phyloP scores from a whole-genome alignment of 2,888 invertebrate genomes.

The Lasioglossum malachurum region DNA sequence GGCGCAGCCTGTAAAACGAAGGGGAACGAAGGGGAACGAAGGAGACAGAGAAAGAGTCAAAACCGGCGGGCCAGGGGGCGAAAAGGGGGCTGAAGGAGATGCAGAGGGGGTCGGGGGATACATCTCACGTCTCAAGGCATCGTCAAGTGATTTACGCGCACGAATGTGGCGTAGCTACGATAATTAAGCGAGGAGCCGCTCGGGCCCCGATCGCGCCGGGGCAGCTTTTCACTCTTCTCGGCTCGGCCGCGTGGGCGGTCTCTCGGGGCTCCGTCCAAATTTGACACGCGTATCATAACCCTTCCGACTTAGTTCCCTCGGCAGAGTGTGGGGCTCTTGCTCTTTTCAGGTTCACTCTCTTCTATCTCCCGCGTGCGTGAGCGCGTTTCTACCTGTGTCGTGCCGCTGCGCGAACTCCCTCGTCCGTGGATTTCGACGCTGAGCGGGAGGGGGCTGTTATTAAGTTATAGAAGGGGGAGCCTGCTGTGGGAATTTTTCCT shows the following conservation, averaged over 20 bases:
- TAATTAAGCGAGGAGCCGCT: constrained; percentile 81
- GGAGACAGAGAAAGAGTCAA: constrained; percentile 30
- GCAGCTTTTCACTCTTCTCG: constrained; percentile 60
- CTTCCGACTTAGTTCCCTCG: constrained; percentile 74
- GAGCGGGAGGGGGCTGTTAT: constrained; percentile 51
- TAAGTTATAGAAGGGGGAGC: constrained; percentile 54
- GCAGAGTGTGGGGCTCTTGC: not conserved
- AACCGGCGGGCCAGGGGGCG: constrained; percentile 15
- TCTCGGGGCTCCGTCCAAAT: constrained; percentile 78
- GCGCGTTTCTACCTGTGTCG: constrained; percentile 36
- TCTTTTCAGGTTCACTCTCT: not conserved
- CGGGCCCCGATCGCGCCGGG: constrained; percentile 72
- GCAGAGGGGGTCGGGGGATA: constrained; percentile 39
- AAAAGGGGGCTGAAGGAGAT: constrained; percentile 28
- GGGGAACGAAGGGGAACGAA: constrained; percentile 39
- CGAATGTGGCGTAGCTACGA: constrained; percentile 81
- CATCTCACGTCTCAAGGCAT: constrained; percentile 71
- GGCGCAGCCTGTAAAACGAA: constrained; percentile 53
- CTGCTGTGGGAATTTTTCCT: constrained; percentile 47
- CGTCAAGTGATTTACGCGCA: constrained; percentile 82
- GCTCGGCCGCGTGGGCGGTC: constrained; percentile 80
- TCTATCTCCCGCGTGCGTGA: constrained; percentile 22
- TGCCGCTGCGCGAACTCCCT: constrained; percentile 28
- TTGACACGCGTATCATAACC: constrained; percentile 82
- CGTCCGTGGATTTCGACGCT: constrained; percentile 52